A percentile compares a stretch with the other conserved stretches of the same genome.
Evolutionary conservation across 2,113 vertebrate genomes (phyloP).

Genomic region (Menidia beryllina): DNA sequence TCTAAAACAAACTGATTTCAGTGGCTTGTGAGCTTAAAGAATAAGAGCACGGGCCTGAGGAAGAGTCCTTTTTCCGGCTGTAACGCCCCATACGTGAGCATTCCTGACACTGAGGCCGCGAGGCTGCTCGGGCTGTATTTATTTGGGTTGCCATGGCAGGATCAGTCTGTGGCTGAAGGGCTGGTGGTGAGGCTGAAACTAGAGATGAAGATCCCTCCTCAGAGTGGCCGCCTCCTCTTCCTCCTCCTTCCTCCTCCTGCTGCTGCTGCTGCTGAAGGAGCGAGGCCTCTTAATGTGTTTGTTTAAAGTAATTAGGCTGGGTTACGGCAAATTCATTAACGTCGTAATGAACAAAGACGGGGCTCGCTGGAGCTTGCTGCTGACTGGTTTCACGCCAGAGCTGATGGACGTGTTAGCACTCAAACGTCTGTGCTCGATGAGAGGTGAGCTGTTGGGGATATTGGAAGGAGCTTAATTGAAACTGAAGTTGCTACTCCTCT

Average conservation of each 20-base stretch:
- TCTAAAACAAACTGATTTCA: neutral
- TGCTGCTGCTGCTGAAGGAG: neutral
- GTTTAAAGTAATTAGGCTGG: slow-evolving; percentile 52
- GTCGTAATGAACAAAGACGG: slow-evolving; percentile 53
- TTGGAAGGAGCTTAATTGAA: slow-evolving; percentile 33
- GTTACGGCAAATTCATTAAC: slow-evolving; percentile 62
- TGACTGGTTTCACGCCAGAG: slow-evolving; percentile 26
- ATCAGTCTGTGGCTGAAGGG: slow-evolving; percentile 59
- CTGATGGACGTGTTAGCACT: slow-evolving; percentile 35
- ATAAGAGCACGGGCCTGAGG: neutral
- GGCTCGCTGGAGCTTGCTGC: slow-evolving; percentile 35
- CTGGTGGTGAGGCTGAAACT: slow-evolving; percentile 60
- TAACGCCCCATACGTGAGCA: slow-evolving; percentile 25
- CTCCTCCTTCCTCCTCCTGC: slow-evolving; percentile 12
- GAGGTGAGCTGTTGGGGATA: slow-evolving; percentile 7
- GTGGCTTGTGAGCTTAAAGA: slow-evolving; percentile 1
- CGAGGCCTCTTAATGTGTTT: slow-evolving; percentile 46
- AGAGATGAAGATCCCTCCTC: slow-evolving; percentile 53
- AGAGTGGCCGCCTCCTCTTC: slow-evolving; percentile 20
- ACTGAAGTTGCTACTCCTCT: slow-evolving; percentile 5
- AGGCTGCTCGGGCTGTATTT: slow-evolving; percentile 68
- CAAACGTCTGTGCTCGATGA: slow-evolving; percentile 32
- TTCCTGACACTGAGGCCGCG: slow-evolving; percentile 41
- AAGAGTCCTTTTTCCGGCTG: neutral
- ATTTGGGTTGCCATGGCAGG: slow-evolving; percentile 79